Conservation (phyloP, 2,888 invertebrate species). For the Plutella xylostella region DNA sequence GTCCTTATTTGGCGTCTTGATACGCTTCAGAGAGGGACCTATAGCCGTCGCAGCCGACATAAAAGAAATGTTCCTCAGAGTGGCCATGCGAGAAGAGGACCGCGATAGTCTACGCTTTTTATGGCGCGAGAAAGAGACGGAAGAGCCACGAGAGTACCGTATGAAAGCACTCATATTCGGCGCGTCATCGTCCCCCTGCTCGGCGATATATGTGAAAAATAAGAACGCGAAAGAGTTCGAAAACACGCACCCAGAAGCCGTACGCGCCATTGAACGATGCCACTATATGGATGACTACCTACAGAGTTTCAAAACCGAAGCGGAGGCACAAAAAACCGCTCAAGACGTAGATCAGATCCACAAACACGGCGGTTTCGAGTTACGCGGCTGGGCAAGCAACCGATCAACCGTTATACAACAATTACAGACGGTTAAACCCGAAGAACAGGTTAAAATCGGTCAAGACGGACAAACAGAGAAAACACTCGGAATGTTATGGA, state of each 20-base stretch:
- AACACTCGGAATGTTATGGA: slow-evolving; percentile 13
- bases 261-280: background rate
- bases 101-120: slow-evolving; percentile 21
- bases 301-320: slow-evolving; percentile 19
- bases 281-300: slow-evolving; percentile 19
- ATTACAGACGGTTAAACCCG: background rate
- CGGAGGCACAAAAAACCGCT: slow-evolving; percentile 12
- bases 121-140: slow-evolving; percentile 1
- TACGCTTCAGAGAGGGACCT: slow-evolving; percentile 15
- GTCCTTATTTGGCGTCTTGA: slow-evolving; percentile 18
- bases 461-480: slow-evolving; percentile 12
- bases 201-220: slow-evolving; percentile 21
- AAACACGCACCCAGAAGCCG: background rate
- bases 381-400: slow-evolving; percentile 10
- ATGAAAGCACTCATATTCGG: slow-evolving; percentile 24
- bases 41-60: slow-evolving; percentile 20
- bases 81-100: slow-evolving; percentile 24
- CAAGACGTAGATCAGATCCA: slow-evolving; percentile 8
- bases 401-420: background rate
- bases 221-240: slow-evolving; percentile 19
- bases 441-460: background rate
- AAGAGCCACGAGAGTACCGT: slow-evolving; percentile 4
- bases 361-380: slow-evolving; percentile 5
- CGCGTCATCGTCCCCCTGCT: slow-evolving; percentile 20
- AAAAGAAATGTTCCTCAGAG: slow-evolving; percentile 33